phyloP scores from a whole-genome alignment of 1,140 invertebrate species.

The Brachionus sp. region DNA sequence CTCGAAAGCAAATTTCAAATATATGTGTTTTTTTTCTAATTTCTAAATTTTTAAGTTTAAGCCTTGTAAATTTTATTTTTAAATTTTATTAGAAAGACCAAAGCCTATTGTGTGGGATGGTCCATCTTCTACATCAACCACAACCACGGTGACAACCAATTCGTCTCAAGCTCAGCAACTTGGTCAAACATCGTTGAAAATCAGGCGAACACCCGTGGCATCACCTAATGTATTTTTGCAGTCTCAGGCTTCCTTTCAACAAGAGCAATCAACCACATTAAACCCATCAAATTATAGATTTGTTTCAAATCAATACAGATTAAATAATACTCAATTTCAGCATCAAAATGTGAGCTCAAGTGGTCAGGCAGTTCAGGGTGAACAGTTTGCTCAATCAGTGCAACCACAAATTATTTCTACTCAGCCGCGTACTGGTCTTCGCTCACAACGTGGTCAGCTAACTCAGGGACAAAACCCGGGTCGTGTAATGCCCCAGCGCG shows the following conservation, averaged over 20 bases:
- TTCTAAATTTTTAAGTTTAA: neutral
- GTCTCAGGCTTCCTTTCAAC: neutral
- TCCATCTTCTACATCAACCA: neutral
- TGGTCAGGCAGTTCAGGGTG: neutral
- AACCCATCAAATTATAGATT: neutral
- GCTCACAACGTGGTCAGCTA: neutral
- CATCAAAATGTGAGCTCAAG: slow-evolving; percentile 17
- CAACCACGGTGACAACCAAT: neutral
- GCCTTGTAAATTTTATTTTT: neutral
- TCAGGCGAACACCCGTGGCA: neutral
- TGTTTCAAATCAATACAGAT: neutral
- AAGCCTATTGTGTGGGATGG: slow-evolving; percentile 26
- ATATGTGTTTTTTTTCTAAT: neutral
- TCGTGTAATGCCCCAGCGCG: neutral
- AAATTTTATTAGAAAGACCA: slow-evolving; percentile 10
- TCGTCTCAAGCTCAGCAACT: neutral
- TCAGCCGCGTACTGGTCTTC: neutral
- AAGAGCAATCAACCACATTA: neutral
- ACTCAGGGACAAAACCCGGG: neutral
- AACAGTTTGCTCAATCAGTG: neutral
- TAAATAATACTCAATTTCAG: slow-evolving; percentile 18
- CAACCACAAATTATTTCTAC: neutral
- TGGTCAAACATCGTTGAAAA: neutral
- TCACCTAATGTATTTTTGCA: neutral
- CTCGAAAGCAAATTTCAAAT: neutral